Percentiles rank a stretch among this genome's conserved stretches.
These are phyloP conservation scores for Belgica antarctica DNA, from an alignment of 2,888 invertebrate species.

Conservation along the genomic window DNA sequence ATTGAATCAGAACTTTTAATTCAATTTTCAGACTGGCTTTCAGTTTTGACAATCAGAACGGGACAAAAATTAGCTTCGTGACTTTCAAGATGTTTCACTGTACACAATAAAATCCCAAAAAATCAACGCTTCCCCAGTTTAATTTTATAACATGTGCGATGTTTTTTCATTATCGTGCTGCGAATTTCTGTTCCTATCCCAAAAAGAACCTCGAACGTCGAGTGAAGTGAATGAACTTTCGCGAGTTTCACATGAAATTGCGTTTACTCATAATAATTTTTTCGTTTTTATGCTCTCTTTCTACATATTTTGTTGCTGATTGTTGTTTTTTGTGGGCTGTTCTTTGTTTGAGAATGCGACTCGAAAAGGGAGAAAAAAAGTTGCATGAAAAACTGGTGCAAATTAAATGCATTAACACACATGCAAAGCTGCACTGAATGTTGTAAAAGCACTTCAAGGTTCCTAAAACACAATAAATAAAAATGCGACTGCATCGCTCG, in stretches of 20 bases:
- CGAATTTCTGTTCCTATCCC: conserved; percentile 28
- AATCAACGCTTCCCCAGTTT: too few relatives aligned
- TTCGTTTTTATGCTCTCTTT: conserved; percentile 20
- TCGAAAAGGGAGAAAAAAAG: not conserved
- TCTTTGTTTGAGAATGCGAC: not conserved
- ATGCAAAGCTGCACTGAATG: not conserved
- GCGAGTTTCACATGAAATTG: conserved; percentile 26
- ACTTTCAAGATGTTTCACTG: too few relatives aligned
- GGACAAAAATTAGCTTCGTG: too few relatives aligned
- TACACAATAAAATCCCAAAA: too few relatives aligned
- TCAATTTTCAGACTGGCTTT: too few relatives aligned
- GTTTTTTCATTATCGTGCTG: conserved; percentile 30
- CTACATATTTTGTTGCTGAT: too few relatives aligned
- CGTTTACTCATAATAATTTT: conserved; percentile 25
- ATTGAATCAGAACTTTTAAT: too few relatives aligned
- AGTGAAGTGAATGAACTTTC: conserved; percentile 41
- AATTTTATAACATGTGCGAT: conserved; percentile 39
- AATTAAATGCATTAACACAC: not conserved
- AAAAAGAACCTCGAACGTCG: conserved; percentile 4
- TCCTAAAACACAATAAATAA: not conserved
- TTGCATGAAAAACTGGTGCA: not conserved
- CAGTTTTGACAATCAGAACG: too few relatives aligned
- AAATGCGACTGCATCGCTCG: conserved; percentile 9
- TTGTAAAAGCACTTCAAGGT: conserved; percentile 18
- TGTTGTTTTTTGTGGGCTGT: conserved; percentile 20